phyloP scores from a whole-genome alignment of 2,888 invertebrate genomes.

The Bugulina stolonifera region DNA sequence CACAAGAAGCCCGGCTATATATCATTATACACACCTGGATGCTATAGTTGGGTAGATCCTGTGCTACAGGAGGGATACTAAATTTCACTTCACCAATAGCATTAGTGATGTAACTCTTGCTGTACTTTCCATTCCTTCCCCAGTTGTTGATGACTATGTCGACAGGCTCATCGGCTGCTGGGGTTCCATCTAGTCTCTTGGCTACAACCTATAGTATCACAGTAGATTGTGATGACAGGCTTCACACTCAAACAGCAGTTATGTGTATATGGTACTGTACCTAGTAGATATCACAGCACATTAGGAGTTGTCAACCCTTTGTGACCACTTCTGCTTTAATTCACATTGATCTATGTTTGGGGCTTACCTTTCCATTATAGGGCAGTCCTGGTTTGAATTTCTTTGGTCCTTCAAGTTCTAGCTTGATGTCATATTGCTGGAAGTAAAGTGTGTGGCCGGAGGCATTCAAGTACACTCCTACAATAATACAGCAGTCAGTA shows the following conservation, averaged over 20 bases:
- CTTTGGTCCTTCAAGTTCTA: conserved; percentile 38
- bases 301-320: too few species aligned
- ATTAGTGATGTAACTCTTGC: conserved; percentile 28
- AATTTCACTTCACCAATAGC: conserved; percentile 28
- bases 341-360: too few species aligned
- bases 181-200: conserved; percentile 32
- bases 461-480: conserved; percentile 15
- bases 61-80: conserved; percentile 27
- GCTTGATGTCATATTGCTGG: conserved; percentile 17
- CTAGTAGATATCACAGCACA: too few species aligned
- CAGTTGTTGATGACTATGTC: background rate
- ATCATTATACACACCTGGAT: background rate
- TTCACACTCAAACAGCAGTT: too few species aligned
- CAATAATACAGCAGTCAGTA: too few species aligned
- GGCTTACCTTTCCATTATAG: conserved; percentile 62
- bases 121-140: background rate
- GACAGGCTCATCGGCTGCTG: conserved; percentile 29
- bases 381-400: conserved; percentile 65
- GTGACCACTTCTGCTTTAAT: too few species aligned
- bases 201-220: conserved; percentile 31
- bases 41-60: conserved; percentile 10
- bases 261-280: too few species aligned
- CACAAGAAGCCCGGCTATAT: too few species aligned
- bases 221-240: too few species aligned
- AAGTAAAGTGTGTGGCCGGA: conserved; percentile 3